A percentile compares a stretch with the other conserved stretches of the same genome.
Conservation (phyloP, 2,888 invertebrate genomes). For the Nymphalis urticae region DNA sequence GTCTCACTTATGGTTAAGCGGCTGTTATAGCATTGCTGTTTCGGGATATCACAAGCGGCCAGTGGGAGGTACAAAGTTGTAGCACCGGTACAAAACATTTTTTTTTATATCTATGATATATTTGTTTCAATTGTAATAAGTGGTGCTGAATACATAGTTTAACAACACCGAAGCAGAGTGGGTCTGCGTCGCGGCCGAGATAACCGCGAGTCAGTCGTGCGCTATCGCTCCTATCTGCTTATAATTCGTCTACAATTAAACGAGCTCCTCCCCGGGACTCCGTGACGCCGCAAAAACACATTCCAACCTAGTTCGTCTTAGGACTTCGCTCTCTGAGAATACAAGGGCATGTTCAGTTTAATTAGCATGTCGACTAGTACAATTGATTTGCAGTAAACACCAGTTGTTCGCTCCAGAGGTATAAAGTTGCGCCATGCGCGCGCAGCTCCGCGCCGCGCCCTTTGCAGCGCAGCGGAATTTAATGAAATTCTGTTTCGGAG, state of each 20-base stretch:
- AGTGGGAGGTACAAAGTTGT: too few relatives aligned
- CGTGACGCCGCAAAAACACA: constrained; percentile 4
- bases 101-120: neutral
- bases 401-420: constrained; percentile 3
- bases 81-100: too few relatives aligned
- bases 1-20: too few relatives aligned
- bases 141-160: neutral
- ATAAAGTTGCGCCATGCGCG: constrained; percentile 3
- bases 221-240: constrained; percentile 2
- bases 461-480: neutral
- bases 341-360: constrained; percentile 7
- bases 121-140: neutral
- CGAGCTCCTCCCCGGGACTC: neutral
- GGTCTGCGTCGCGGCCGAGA: neutral
- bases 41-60: too few relatives aligned
- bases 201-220: neutral
- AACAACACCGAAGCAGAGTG: neutral
- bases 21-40: too few relatives aligned
- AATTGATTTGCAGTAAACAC: constrained; percentile 6
- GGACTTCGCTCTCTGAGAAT: neutral
- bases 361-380: constrained; percentile 4
- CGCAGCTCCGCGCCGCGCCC: neutral
- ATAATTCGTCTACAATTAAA: neutral
- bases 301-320: neutral
- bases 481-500: constrained; percentile 19